phyloP scores from a whole-genome alignment of 2,888 invertebrate species.

The Xylocampa areola region DNA sequence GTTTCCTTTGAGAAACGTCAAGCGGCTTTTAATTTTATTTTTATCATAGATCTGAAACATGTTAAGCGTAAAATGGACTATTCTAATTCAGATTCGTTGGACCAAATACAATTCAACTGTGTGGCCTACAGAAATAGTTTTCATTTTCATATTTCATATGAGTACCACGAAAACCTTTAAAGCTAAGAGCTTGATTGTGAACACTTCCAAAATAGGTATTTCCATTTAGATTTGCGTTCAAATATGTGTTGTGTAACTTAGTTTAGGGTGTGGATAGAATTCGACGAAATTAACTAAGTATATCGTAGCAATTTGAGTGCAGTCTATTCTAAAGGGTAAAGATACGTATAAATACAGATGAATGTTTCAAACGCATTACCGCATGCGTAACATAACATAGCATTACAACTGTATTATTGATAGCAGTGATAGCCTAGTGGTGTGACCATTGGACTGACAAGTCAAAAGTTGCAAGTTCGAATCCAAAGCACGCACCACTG shows the following conservation, averaged over 20 bases:
- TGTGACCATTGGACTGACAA: too few species aligned
- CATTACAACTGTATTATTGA: too few species aligned
- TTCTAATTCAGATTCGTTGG: slow-evolving; percentile 16
- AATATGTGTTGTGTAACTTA: background rate
- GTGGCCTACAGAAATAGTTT: slow-evolving; percentile 14
- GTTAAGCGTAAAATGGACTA: slow-evolving; percentile 51
- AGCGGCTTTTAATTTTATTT: slow-evolving; percentile 70
- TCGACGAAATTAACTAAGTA: too few species aligned
- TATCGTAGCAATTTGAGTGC: too few species aligned
- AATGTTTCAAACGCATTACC: too few species aligned
- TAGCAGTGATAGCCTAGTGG: too few species aligned
- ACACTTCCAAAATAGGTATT: background rate
- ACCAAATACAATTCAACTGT: background rate
- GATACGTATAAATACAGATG: too few species aligned
- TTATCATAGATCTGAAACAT: slow-evolving; percentile 55
- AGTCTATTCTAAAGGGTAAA: too few species aligned
- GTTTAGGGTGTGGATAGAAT: too few species aligned
- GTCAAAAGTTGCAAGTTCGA: too few species aligned
- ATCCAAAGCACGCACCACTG: too few species aligned
- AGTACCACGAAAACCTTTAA: slow-evolving; percentile 2
- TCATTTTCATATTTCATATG: slow-evolving; percentile 31
- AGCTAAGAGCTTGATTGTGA: background rate
- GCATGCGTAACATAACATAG: too few species aligned
- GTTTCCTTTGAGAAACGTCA: slow-evolving; percentile 75
- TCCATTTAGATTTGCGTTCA: background rate